phyloP scores from a whole-genome alignment of 2,113 vertebrate genomes.

The Asarcornis scutulata region DNA sequence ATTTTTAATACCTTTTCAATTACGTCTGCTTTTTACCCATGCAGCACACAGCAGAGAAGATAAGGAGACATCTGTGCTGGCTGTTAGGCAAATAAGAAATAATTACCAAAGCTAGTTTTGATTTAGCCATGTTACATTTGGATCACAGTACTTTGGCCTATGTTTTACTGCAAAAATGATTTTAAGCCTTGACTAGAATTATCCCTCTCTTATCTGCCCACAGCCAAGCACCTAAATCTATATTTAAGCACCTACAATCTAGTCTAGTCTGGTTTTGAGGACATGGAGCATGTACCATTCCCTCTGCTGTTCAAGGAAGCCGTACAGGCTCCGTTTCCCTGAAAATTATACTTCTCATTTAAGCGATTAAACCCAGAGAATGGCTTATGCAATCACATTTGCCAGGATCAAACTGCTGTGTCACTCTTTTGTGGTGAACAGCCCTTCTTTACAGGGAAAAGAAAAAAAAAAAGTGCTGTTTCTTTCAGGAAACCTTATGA shows the following conservation, averaged over 20 bases:
- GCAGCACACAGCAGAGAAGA: background rate
- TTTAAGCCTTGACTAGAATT: background rate
- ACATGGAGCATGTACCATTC: constrained; percentile 14
- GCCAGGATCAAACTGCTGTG: background rate
- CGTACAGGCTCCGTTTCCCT: background rate
- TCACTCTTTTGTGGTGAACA: background rate
- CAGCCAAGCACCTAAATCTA: constrained; percentile 9
- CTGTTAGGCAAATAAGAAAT: background rate
- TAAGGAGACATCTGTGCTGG: background rate
- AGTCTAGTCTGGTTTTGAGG: constrained; percentile 19
- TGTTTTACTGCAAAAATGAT: constrained; percentile 18
- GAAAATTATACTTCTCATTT: constrained; percentile 26
- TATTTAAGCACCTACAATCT: constrained; percentile 38
- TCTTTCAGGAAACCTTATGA: background rate
- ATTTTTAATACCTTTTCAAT: constrained; percentile 37
- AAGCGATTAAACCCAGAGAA: background rate
- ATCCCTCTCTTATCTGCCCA: background rate
- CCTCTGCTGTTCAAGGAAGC: constrained; percentile 19
- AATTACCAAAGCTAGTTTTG: constrained; percentile 32
- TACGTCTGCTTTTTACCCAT: background rate
- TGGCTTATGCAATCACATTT: background rate
- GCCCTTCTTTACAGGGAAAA: background rate
- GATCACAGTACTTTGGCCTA: background rate
- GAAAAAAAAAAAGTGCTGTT: background rate
- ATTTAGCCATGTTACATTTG: constrained; percentile 1